Conservation (phyloP, 2,888 invertebrate species). For the Prenolepis imparis region DNA sequence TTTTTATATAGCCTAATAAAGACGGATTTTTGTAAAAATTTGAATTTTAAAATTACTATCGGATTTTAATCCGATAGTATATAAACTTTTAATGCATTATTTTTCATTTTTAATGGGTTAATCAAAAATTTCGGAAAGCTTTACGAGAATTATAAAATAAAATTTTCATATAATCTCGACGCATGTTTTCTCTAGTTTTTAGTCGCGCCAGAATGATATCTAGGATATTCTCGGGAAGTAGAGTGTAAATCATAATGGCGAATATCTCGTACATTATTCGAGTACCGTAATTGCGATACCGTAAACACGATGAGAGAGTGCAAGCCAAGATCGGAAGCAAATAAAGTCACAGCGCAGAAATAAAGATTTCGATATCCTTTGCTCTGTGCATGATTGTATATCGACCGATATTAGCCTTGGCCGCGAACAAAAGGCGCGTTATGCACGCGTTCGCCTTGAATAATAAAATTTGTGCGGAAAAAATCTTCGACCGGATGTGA, state of each 20-base stretch:
- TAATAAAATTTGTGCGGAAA: conserved; percentile 45
- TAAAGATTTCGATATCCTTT: not conserved
- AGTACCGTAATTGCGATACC: not conserved
- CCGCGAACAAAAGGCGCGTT: conserved; percentile 36
- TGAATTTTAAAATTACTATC: not conserved
- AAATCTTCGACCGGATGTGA: conserved; percentile 41
- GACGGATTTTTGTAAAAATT: not conserved
- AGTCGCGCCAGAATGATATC: conserved; percentile 7
- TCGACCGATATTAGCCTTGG: conserved; percentile 37
- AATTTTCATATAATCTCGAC: not conserved
- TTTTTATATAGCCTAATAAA: not conserved
- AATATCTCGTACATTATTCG: not conserved
- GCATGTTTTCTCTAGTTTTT: conserved; percentile 8
- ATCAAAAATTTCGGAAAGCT: not conserved
- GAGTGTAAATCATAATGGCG: conserved; percentile 25
- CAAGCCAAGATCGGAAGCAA: not conserved
- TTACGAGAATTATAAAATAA: not conserved
- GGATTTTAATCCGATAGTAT: not conserved
- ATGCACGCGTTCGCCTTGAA: conserved; percentile 38
- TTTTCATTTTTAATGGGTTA: too few relatives aligned
- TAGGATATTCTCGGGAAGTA: conserved; percentile 15
- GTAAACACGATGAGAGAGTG: conserved; percentile 19
- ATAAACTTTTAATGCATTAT: not conserved
- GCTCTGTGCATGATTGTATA: not conserved
- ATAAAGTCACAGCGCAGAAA: conserved; percentile 10